Base-by-base conservation (phyloP, 2,797 vertebrate genomes). In the Pseudochaenichthys georgianus region DNA sequence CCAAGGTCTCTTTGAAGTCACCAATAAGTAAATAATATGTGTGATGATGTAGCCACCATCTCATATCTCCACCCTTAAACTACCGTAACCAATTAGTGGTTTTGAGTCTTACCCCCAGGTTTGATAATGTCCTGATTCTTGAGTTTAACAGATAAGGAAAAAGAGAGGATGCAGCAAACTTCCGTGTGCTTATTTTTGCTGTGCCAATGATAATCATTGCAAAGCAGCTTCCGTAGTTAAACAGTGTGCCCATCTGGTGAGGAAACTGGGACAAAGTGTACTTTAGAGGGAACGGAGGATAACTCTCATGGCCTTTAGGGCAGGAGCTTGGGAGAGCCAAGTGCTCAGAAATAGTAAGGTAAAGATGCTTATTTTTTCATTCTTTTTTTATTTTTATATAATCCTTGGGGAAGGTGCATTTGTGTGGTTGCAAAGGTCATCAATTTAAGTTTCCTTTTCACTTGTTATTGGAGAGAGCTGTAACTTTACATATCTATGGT, bases 231-330 rank as follows among this genome's bases (percentile, higher is more conserved):
- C 78, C 77, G 89, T 92, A 88, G 90, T 88, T 91, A 89, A 93
- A 93, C 91, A 90, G 82, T 87, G 86, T 87, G 86, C 91, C 93
- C 93, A 95, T 95, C 94, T 95, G 93, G 84, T 93, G 87, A 78
- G 85, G 87, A 95, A 95, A 94, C 89, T 93, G 87, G 93, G 93
- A 93, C 94, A 95, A 94, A 94, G 89, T 90, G 90, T 94, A 91
- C 94, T 94, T 92, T 92, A 83, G 90, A 94, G 87, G 72, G 81
- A 94, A 93, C 89, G 87, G 81, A 89, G 90, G 86, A 94, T 87
- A 90, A 88, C 83, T 93, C 85, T 93, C 79, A 73, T 88, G 89
- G 93, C 92, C 93, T 93, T 90, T 89, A 82, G 90, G 85, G 86
- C 86, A 89, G 75, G 70, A 89, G 74, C 87, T 84, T 62, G 87